Conservation (phyloP, 2,113 vertebrate species). For the Rissa tridactyla region DNA sequence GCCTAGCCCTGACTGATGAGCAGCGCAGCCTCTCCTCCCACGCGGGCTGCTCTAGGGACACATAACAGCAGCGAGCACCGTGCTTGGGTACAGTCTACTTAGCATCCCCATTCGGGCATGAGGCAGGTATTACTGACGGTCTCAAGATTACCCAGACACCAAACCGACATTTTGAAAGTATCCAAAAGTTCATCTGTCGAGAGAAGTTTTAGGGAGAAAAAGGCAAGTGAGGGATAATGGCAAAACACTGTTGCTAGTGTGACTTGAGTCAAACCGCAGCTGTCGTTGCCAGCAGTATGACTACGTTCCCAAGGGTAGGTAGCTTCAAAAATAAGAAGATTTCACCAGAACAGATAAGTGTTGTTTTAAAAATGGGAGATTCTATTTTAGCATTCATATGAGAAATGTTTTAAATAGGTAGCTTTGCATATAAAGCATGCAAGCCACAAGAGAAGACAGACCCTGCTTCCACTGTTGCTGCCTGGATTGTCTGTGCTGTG, state of each 20-base stretch:
- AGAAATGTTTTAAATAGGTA: constrained; percentile 27
- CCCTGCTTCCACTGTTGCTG: not conserved
- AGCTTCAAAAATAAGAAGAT: constrained; percentile 41
- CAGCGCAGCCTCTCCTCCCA: not conserved
- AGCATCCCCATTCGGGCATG: not conserved
- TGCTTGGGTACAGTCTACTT: not conserved
- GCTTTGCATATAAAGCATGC: constrained; percentile 15
- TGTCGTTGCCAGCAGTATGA: constrained; percentile 8
- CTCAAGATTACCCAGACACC: not conserved
- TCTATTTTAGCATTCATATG: constrained; percentile 23
- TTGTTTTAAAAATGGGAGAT: constrained; percentile 37
- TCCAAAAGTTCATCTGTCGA: not conserved
- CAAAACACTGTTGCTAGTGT: not conserved
- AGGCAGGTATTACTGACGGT: not conserved
- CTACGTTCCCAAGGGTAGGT: constrained; percentile 6
- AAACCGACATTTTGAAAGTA: not conserved
- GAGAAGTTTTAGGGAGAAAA: not conserved
- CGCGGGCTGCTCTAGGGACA: not conserved
- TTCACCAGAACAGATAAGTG: constrained; percentile 25
- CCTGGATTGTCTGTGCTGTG: not conserved
- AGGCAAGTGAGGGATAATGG: not conserved
- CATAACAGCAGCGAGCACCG: rapidly evolving
- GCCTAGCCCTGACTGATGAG: not conserved
- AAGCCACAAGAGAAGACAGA: constrained; percentile 12
- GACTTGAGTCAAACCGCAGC: not conserved